Conservation (phyloP, 2,797 vertebrate genomes). For the Oreochromis grahami region DNA sequence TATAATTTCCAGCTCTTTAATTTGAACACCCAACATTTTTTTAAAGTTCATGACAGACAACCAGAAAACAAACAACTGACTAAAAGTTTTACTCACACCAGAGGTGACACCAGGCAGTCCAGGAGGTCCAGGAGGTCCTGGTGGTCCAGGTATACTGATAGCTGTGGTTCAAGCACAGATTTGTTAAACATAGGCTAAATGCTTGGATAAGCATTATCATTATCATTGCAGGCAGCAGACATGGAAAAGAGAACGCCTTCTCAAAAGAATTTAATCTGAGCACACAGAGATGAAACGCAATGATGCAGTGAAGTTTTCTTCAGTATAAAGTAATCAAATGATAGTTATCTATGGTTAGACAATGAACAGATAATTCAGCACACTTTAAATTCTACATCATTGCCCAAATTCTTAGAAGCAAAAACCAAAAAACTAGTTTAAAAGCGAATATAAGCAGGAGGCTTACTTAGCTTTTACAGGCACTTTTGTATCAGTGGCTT, state of each 20-base stretch:
- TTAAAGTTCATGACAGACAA: background rate
- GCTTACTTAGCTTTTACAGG: background rate
- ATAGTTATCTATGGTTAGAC: background rate
- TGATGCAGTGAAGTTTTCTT: background rate
- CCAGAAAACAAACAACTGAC: background rate
- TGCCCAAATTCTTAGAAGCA: background rate
- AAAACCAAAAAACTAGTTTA: background rate
- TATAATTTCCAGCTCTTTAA: background rate
- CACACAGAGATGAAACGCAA: background rate
- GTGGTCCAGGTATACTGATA: constrained; percentile 86
- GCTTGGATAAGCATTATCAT: too few relatives aligned
- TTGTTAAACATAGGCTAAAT: background rate
- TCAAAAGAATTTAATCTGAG: background rate
- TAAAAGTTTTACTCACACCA: constrained; percentile 74
- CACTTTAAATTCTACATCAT: background rate
- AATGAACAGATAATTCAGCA: background rate
- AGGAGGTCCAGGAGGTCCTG: constrained; percentile 84
- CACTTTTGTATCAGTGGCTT: background rate
- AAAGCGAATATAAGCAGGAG: background rate
- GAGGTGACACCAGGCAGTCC: constrained; percentile 80
- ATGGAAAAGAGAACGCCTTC: background rate
- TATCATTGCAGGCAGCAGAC: background rate
- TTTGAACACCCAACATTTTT: background rate
- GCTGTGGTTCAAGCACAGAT: constrained; percentile 61
- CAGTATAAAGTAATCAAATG: background rate